Evolutionary conservation across 2,888 invertebrate species (phyloP).

Genomic region (Lasiommata megera): DNA sequence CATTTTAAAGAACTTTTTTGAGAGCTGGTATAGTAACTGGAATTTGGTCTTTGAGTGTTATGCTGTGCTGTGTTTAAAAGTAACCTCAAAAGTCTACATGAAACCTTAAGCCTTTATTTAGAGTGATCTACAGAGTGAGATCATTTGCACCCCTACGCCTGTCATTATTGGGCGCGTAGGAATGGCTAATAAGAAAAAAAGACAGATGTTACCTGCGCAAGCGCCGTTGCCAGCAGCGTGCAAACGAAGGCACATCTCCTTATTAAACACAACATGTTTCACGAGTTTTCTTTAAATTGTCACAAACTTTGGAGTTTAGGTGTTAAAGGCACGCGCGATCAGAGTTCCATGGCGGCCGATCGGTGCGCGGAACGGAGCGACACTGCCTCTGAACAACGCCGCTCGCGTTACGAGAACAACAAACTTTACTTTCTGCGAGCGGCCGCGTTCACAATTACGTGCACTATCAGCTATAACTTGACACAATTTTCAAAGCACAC

Average conservation of each 20-base stretch:
- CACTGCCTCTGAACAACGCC: constrained; percentile 51
- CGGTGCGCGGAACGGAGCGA: constrained; percentile 61
- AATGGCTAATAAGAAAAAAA: constrained; percentile 20
- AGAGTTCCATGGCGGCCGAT: constrained; percentile 65
- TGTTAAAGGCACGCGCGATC: constrained; percentile 36
- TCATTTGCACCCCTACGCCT: constrained; percentile 35
- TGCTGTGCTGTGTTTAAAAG: too few species aligned
- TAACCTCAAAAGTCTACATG: not conserved
- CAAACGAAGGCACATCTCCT: constrained; percentile 53
- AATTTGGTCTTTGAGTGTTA: too few species aligned
- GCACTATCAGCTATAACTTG: constrained; percentile 22
- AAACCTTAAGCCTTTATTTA: not conserved
- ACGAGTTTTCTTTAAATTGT: constrained; percentile 35
- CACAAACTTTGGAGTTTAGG: constrained; percentile 12
- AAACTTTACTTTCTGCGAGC: constrained; percentile 73
- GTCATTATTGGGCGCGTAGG: constrained; percentile 23
- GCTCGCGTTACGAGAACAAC: constrained; percentile 51
- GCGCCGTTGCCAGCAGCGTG: constrained; percentile 50
- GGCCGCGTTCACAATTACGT: constrained; percentile 56
- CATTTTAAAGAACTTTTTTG: too few species aligned
- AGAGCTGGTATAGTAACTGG: too few species aligned
- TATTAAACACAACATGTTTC: constrained; percentile 57
- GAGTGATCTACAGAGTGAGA: constrained; percentile 31
- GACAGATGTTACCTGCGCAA: constrained; percentile 53
- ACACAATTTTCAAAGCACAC: constrained; percentile 4